Percentiles rank a stretch among this genome's conserved stretches.
Evolutionary conservation across 1,140 invertebrate genomes (phyloP).

Genomic region (Drosophila pachea): DNA sequence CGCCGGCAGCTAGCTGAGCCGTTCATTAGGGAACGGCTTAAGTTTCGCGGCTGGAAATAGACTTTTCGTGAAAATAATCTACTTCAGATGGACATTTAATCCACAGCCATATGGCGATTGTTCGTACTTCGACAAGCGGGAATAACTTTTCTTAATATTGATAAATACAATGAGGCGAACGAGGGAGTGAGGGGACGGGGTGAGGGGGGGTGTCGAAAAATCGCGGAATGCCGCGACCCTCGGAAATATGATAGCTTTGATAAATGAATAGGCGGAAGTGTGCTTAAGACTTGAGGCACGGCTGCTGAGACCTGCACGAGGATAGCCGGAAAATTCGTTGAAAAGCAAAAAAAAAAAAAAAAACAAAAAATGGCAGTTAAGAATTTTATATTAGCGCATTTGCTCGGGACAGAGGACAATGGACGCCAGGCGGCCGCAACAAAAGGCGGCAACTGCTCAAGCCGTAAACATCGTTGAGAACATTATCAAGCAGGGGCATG

Average conservation of each 20-base stretch:
- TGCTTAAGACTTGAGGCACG: slow-evolving; percentile 11
- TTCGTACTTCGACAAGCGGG: too few relatives aligned
- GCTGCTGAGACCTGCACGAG: neutral
- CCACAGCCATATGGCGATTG: too few relatives aligned
- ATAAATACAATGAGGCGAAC: neutral
- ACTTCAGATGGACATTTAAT: too few relatives aligned
- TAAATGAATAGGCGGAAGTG: slow-evolving; percentile 67
- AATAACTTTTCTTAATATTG: too few relatives aligned
- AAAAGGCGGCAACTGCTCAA: slow-evolving; percentile 41
- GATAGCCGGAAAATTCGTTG: slow-evolving; percentile 62
- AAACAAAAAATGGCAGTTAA: slow-evolving; percentile 66
- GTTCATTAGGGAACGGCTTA: too few relatives aligned
- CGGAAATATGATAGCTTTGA: slow-evolving; percentile 55
- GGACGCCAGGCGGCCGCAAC: slow-evolving; percentile 9
- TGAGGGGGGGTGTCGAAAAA: too few relatives aligned
- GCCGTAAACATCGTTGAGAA: slow-evolving; percentile 63
- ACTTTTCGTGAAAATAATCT: too few relatives aligned
- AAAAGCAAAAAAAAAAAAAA: too few relatives aligned
- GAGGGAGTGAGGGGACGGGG: slow-evolving; percentile 32
- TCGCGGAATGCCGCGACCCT: slow-evolving; percentile 29
- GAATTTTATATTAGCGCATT: slow-evolving; percentile 66
- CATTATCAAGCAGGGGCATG: slow-evolving; percentile 46
- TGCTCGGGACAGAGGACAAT: slow-evolving; percentile 21
- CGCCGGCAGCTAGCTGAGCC: too few relatives aligned
- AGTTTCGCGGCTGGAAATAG: too few relatives aligned